Evolutionary conservation across 2,113 vertebrate genomes (phyloP).

Genomic region (Dromiciops gliroides): DNA sequence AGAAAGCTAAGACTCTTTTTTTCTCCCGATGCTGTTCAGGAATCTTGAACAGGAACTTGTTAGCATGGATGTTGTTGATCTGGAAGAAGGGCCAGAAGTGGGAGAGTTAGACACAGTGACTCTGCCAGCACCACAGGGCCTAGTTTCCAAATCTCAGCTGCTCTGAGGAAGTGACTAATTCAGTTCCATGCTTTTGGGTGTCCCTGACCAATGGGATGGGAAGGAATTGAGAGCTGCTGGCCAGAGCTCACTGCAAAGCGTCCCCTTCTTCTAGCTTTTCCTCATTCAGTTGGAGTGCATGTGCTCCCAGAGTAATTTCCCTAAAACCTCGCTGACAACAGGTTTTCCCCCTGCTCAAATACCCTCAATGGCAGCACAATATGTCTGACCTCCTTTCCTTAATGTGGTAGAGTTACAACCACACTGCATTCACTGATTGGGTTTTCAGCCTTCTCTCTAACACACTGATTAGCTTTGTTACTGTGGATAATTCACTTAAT

Average conservation of each 20-base stretch:
- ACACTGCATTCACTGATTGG: background rate
- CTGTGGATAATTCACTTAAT: background rate
- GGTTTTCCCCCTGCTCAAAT: background rate
- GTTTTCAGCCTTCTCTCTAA: background rate
- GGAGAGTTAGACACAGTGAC: background rate
- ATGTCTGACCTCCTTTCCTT: background rate
- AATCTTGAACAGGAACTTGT: constrained; percentile 96
- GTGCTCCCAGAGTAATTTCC: background rate
- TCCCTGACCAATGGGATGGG: no score
- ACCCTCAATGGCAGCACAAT: background rate
- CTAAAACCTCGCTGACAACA: background rate
- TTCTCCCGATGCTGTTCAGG: constrained; percentile 94
- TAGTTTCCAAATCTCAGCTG: background rate
- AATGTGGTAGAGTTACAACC: background rate
- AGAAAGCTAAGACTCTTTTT: constrained; percentile 89
- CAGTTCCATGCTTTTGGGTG: no score
- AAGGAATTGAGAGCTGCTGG: background rate
- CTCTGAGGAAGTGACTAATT: background rate
- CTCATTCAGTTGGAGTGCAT: background rate
- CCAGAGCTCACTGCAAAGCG: background rate
- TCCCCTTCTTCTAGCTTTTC: background rate
- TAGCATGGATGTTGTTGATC: constrained; percentile 98
- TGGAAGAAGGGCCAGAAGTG: constrained; percentile 66
- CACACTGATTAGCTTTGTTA: background rate
- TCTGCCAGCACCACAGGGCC: background rate